These are phyloP conservation scores for Megalops cyprinoides DNA, from an alignment of 2,797 vertebrate species.

Conservation along the genomic window DNA sequence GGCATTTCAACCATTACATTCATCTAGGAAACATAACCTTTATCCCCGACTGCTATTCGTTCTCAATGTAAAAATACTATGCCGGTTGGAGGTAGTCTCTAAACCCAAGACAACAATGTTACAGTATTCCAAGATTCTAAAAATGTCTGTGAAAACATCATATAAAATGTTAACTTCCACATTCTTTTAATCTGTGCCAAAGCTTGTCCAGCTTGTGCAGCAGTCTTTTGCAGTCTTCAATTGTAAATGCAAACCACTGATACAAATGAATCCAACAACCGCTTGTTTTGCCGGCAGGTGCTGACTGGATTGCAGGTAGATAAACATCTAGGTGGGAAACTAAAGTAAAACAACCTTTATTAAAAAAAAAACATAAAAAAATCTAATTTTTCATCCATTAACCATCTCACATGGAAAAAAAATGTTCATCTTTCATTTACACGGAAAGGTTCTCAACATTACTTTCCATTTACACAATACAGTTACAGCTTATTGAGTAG, in stretches of 20 bases:
- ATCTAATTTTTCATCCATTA: not conserved
- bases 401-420: not conserved
- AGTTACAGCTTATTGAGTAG: constrained; percentile 11
- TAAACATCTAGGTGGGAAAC: not conserved
- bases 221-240: not conserved
- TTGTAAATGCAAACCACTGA: not conserved
- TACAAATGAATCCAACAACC: no score
- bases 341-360: not conserved
- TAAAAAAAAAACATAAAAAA: not conserved
- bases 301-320: not conserved
- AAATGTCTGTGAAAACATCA: not conserved
- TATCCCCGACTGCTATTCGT: not conserved
- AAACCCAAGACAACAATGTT: not conserved
- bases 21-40: not conserved
- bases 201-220: not conserved
- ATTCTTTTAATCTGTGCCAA: not conserved
- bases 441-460: not conserved
- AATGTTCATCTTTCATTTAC: not conserved
- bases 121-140: not conserved
- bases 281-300: not conserved
- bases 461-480: not conserved
- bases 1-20: constrained; percentile 15
- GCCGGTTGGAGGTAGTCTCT: not conserved
- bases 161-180: not conserved
- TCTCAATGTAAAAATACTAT: not conserved